Percentiles rank a stretch among this genome's conserved stretches.
Evolutionary conservation across 2,888 invertebrate species (phyloP).

Genomic region (Scaptomyza reducta): DNA sequence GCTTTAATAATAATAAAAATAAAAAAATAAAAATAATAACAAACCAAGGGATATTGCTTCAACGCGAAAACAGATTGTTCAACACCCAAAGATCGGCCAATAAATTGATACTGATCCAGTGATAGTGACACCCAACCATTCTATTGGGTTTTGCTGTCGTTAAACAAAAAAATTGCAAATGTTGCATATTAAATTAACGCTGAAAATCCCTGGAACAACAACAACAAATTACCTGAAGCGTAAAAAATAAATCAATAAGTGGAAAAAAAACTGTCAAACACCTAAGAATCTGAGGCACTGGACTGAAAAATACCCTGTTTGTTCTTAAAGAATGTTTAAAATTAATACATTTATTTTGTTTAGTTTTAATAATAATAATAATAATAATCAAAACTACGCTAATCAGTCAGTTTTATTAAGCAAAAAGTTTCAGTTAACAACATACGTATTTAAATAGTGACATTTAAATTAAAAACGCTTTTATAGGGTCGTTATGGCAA

Average conservation of each 20-base stretch:
- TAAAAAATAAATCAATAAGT: constrained; percentile 24
- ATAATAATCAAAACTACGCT: background rate
- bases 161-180: constrained; percentile 76
- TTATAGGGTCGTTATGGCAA: constrained; percentile 27
- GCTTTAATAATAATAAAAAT: constrained; percentile 31
- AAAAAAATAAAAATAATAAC: constrained; percentile 24
- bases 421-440: background rate
- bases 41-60: background rate
- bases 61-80: background rate
- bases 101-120: constrained; percentile 34
- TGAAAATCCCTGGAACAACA: constrained; percentile 21
- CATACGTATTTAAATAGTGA: constrained; percentile 1
- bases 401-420: background rate
- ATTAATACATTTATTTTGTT: background rate
- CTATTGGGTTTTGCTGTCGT: constrained; percentile 13
- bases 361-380: background rate
- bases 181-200: constrained; percentile 78
- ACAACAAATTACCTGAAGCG: constrained; percentile 53
- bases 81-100: constrained; percentile 14
- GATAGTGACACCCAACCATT: constrained; percentile 27
- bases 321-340: background rate
- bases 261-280: constrained; percentile 22
- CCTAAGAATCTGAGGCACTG: background rate
- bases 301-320: constrained; percentile 14
- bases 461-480: constrained; percentile 29